Base-by-base conservation (phyloP, 2,113 vertebrate genomes). In the Peromyscus californicus region DNA sequence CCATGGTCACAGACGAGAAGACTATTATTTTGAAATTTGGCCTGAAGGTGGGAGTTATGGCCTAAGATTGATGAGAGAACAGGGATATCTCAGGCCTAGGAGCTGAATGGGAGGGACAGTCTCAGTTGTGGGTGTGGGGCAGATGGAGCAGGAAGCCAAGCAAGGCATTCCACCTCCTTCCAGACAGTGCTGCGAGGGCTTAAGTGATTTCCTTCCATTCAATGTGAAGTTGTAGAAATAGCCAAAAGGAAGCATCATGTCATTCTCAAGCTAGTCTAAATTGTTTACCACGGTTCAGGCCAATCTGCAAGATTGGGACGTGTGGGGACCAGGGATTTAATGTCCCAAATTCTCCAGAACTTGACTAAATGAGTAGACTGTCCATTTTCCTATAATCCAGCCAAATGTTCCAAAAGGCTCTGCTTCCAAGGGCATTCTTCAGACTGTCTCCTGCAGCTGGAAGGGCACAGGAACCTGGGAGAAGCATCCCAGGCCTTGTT, bases 191-290 rank as follows among this genome's bases (percentile, higher is more conserved):
- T 89, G 89, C 74, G 91, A 95, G 92, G 76, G 93, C 90, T 98
- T 96, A 96, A 97, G 97, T 5, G 76, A 97, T 97, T 98, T 98
- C 96, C 97, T 98, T 94, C 95, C 78, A 97, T 98, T 97, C 95
- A 98, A 89, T 86, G 57, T 65, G 89, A 92, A 75, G 80, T 59
- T 76, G 89, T 94, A 97, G 97, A 96, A 97, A 97, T 75, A 95
- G 94, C 95, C 97, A 95, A 98, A 86, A 96, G 97, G 96, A 98
- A 98, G 95, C 85, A 48, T 96, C 42, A 15, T 97, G 97, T 97
- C 97, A 95, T 96, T 88, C 51, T 67, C 65, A 61, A 69, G 67
- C 36, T 69, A 89, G 67, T 96, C 90, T 97, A 94, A 97, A 97
- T 36, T 97, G 97, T 98, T 98, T 97, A 96, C 94, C 85, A 22